These are phyloP conservation scores for Drosophila pectinifera DNA, from an alignment of 1,140 invertebrate species.

Conservation along the genomic window DNA sequence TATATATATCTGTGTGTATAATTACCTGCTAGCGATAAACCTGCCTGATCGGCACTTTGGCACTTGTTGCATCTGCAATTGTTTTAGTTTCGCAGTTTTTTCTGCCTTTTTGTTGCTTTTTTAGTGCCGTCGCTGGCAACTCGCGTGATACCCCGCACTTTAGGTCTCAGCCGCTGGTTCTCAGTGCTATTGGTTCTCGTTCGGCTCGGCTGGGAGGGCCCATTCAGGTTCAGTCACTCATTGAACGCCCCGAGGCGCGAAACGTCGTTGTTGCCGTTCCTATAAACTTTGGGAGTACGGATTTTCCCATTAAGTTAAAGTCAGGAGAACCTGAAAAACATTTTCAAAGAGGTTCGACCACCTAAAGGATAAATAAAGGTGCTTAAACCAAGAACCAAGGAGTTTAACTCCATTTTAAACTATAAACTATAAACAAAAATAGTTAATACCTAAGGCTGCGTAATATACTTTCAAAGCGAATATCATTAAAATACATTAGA, in stretches of 20 bases:
- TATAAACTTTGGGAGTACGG: constrained; percentile 15
- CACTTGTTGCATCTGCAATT: constrained; percentile 60
- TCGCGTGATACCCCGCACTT: constrained; percentile 69
- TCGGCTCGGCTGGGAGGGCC: constrained; percentile 56
- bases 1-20: constrained; percentile 17
- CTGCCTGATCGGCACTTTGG: constrained; percentile 74
- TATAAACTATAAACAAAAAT: neutral
- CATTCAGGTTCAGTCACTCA: constrained; percentile 70
- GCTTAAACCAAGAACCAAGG: neutral
- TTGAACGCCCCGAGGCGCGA: constrained; percentile 64
- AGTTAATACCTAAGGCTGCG: neutral
- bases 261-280: constrained; percentile 49
- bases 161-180: constrained; percentile 50
- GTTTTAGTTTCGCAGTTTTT: constrained; percentile 34
- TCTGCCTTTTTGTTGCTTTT: constrained; percentile 24
- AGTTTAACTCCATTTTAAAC: no score
- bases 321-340: neutral
- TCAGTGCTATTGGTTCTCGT: constrained; percentile 47
- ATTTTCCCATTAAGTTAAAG: neutral
- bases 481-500: no score
- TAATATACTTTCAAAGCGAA: neutral
- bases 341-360: neutral
- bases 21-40: constrained; percentile 42
- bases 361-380: neutral
- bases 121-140: constrained; percentile 70